phyloP scores from a whole-genome alignment of 2,797 vertebrate species.

The Decapterus maruadsi region DNA sequence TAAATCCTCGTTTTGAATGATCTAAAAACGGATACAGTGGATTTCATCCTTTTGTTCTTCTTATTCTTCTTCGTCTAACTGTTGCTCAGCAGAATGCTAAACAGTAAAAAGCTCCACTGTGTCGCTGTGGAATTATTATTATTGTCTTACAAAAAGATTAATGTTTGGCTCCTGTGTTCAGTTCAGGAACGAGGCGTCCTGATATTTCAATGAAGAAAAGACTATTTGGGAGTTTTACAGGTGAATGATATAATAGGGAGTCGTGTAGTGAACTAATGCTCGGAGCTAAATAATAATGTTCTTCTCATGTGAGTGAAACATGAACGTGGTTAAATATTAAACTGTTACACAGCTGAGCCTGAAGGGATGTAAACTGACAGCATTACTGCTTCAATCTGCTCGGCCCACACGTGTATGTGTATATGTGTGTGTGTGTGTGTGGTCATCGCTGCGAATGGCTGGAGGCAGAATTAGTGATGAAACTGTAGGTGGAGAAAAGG shows the following conservation, averaged over 20 bases:
- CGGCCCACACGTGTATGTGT: constrained; percentile 38
- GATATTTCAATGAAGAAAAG: background rate
- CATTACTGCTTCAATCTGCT: constrained; percentile 17
- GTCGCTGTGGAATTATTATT: background rate
- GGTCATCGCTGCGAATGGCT: constrained; percentile 39
- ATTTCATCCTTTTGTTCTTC: background rate
- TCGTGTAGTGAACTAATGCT: background rate
- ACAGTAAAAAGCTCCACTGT: background rate
- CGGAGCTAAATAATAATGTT: background rate
- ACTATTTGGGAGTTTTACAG: background rate
- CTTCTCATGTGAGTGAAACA: background rate
- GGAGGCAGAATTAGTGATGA: constrained; percentile 45
- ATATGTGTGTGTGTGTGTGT: constrained; percentile 2
- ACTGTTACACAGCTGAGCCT: constrained; percentile 29
- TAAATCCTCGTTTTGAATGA: background rate
- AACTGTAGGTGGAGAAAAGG: constrained; percentile 39
- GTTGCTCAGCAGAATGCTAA: background rate
- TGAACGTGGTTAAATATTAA: constrained; percentile 1
- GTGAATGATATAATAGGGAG: constrained; percentile 3
- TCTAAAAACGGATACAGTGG: background rate
- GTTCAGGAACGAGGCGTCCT: background rate
- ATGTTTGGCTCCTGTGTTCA: background rate
- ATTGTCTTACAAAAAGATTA: background rate
- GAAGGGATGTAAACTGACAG: constrained; percentile 41
- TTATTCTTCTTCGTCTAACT: background rate